Evolutionary conservation across 2,888 invertebrate genomes (phyloP), one percentile per base, ranked within the genome.

Genomic region (Cremastobaeus sp.): DNA sequence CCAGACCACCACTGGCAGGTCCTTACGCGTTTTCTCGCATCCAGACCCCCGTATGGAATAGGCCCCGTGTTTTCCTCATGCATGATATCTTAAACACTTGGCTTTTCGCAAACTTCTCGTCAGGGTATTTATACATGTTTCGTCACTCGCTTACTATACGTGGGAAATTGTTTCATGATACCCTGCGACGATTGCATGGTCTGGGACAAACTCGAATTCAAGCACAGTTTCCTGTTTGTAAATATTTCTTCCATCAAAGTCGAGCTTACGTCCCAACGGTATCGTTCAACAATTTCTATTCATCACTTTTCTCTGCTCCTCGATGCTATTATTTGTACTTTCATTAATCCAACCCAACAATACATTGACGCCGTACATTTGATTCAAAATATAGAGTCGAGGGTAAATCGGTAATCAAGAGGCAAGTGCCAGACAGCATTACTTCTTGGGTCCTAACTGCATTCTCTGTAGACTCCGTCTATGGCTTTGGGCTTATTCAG

Each of bases 21-120:
- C 96, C 96, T 21, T 96, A 95, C 87, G 96, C 96, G 62, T 96
- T 96, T 90, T 96, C 96, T 82, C 91, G 95, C 62, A 92, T 96
- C 78, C 96, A 96, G 28, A 90, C 93, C 77, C 95, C 95, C 25
- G 90, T 90, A 76, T 93, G 93, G 92, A 92, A 92, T 84, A 92
- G 93, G 81, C 96, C 96, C 34, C 92, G 95, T 76, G 92, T 95
- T 82, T 94, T 94, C 89, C 91, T 95, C 78, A 92, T 93, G 83
- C 90, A 92, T 82, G 89, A 92, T 76, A 91, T 94, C 35, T 86
- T 84, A 83, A 86, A 86, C 86, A 95, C 96, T 35, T 96, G 96
- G 96, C 91, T 96, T 84, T 95, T 95, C 87, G 90, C 92, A 81
- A 95, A 96, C 89, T 91, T 95, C 80, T 92, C 95, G 37, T 91